These are phyloP conservation scores for Trachelus stipa DNA, from an alignment of 2,888 invertebrate genomes.

Conservation along the genomic window DNA sequence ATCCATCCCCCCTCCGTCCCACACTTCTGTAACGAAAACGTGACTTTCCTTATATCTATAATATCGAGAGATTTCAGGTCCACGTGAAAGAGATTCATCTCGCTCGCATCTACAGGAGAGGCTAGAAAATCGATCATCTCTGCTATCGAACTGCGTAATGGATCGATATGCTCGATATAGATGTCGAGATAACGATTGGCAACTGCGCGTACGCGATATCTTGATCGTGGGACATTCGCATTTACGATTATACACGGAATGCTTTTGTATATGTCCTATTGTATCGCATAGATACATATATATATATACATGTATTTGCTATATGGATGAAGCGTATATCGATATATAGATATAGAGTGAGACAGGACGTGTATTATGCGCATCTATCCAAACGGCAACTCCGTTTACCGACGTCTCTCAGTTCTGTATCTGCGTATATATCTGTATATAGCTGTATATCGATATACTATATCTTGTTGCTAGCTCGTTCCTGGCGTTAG, in stretches of 20 bases:
- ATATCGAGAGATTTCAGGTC: not conserved
- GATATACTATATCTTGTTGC: not conserved
- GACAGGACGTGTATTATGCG: not conserved
- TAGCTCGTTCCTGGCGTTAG: constrained; percentile 27
- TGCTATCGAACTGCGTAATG: constrained; percentile 24
- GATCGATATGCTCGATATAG: constrained; percentile 45
- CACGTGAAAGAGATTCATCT: constrained; percentile 17
- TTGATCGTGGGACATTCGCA: constrained; percentile 30
- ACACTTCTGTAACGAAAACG: not conserved
- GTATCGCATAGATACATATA: constrained; percentile 24
- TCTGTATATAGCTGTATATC: constrained; percentile 1
- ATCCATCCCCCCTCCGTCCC: not conserved
- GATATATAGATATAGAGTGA: not conserved
- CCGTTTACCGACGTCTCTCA: not conserved
- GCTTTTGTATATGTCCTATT: constrained; percentile 29
- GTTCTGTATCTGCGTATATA: not conserved
- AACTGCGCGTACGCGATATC: constrained; percentile 39
- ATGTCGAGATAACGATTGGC: constrained; percentile 49
- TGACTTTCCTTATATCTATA: not conserved
- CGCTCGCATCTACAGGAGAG: constrained; percentile 7
- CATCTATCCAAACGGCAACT: not conserved
- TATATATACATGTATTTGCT: not conserved
- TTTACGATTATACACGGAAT: not conserved
- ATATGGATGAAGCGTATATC: not conserved
- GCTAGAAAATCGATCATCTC: not conserved